Base-by-base conservation (phyloP, 1,140 invertebrate species). In the Aphidius gifuensis region DNA sequence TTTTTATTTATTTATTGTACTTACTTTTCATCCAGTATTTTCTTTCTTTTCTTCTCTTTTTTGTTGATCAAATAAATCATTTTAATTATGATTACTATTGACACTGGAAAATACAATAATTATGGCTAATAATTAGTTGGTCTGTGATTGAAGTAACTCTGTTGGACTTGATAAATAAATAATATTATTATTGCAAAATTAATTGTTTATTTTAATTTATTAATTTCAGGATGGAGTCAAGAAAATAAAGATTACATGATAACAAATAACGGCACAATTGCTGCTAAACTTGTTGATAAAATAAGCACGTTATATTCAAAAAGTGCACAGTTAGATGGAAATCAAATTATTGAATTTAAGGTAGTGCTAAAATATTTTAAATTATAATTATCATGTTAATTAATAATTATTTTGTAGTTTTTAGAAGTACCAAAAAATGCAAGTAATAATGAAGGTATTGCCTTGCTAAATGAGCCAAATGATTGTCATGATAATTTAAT, bases 291-390 rank as follows among this genome's bases (percentile, higher is more conserved):
- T 6, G 62, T 58, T 7, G 45, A 69, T 46, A 44, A 49, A 21
- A 42, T 57, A 32, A 72, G 66, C 23, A 69, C 66, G 32, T n/a
- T 72, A 16, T 71, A 67, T 5, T 72, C 69, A 6, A 54, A 57
- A 47, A 50, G 58, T 43, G 53, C 71, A 48, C 69, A 71, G 47
- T 64, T 71, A 9, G 58, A 71, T 42, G 59, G 63, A 3, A 68
- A 72, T 67, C 62, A 72, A 46, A 61, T 71, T 8, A 72, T 72
- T 48, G 71, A 72, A 61, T 71, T 72, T 47, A 65, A 69, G 62
- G 71, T 72, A 16, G 1, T 16, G 16, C 16, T 16, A 16, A 16
- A 16, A 16, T 16, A 16, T 16, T 16, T 16, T 16, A 66, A 65
- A 49, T 4, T 51, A 51, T 38, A 23, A 51, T 51, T 40, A 40